Evolutionary conservation across 1,140 invertebrate genomes (phyloP).

Genomic region (Drosophila eugracilis): DNA sequence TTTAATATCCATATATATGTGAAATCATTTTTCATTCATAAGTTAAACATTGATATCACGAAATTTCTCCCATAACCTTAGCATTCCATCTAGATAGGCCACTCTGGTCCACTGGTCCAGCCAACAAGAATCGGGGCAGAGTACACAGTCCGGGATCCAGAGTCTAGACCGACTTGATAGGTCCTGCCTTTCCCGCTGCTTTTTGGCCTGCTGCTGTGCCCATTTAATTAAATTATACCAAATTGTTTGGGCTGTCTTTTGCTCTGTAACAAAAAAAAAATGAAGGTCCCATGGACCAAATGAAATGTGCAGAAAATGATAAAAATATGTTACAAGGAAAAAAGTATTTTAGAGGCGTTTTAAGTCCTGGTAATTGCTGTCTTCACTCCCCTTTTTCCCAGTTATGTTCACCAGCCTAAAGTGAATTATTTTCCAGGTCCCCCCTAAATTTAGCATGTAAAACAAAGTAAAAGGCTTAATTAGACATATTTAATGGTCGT

Average conservation of each 20-base stretch:
- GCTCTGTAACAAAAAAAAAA: slow-evolving; percentile 19
- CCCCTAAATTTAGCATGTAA: slow-evolving; percentile 21
- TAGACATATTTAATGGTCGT: slow-evolving; percentile 4
- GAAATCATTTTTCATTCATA: no score
- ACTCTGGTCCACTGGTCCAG: slow-evolving; percentile 1
- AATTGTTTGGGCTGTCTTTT: slow-evolving; percentile 74
- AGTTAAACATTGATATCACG: not conserved
- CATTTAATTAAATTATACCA: slow-evolving; percentile 83
- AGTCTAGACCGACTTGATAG: slow-evolving; percentile 18
- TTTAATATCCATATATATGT: no score
- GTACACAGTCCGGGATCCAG: not conserved
- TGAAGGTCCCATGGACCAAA: not conserved
- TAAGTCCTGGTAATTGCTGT: slow-evolving; percentile 56
- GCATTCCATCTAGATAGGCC: not conserved
- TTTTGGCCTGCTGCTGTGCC: slow-evolving; percentile 78
- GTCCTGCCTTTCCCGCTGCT: slow-evolving; percentile 52
- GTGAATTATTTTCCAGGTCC: slow-evolving; percentile 11
- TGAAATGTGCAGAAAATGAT: slow-evolving; percentile 72
- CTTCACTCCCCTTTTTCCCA: not conserved
- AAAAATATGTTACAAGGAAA: slow-evolving; percentile 66
- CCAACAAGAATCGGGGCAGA: slow-evolving; percentile 13
- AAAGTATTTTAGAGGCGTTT: slow-evolving; percentile 60
- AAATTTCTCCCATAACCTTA: not conserved
- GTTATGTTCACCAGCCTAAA: not conserved
- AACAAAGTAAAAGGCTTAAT: slow-evolving; percentile 4